Evolutionary conservation across 2,797 vertebrate genomes (phyloP).

Genomic region (Hephaestus fuliginosus): DNA sequence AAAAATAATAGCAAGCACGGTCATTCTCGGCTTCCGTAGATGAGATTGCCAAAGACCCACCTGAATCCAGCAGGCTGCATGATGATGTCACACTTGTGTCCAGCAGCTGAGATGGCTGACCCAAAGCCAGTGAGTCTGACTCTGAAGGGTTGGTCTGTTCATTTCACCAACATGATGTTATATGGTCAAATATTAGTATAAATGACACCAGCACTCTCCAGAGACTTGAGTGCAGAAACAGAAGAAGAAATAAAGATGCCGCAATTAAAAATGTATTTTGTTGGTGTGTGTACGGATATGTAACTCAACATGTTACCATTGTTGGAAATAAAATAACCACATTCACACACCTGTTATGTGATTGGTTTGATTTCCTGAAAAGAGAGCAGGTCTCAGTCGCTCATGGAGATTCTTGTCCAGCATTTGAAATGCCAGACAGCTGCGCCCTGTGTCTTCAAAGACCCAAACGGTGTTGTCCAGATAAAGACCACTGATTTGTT

Average conservation of each 20-base stretch:
- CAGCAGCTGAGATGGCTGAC: background rate
- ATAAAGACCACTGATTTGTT: too few relatives aligned
- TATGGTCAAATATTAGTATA: constrained; percentile 1
- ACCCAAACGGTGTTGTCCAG: too few relatives aligned
- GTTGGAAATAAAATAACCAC: background rate
- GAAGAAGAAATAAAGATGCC: background rate
- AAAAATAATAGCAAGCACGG: too few relatives aligned
- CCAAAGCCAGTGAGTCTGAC: background rate
- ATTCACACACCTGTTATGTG: background rate
- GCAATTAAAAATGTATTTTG: background rate
- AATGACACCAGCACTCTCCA: constrained; percentile 9
- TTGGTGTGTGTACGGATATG: background rate
- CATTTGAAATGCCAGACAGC: too few relatives aligned
- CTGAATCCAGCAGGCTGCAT: background rate
- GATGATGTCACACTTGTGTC: background rate
- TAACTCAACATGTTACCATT: background rate
- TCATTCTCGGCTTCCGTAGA: background rate
- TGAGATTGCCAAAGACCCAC: background rate
- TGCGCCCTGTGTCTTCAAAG: too few relatives aligned
- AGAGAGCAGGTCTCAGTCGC: too few relatives aligned
- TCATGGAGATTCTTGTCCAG: too few relatives aligned
- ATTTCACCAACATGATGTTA: background rate
- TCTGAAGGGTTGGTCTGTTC: background rate
- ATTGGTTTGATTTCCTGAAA: background rate
- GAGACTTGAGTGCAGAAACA: background rate